phyloP scores from a whole-genome alignment of 1,140 invertebrate genomes.

The Dreissena rostriformis region DNA sequence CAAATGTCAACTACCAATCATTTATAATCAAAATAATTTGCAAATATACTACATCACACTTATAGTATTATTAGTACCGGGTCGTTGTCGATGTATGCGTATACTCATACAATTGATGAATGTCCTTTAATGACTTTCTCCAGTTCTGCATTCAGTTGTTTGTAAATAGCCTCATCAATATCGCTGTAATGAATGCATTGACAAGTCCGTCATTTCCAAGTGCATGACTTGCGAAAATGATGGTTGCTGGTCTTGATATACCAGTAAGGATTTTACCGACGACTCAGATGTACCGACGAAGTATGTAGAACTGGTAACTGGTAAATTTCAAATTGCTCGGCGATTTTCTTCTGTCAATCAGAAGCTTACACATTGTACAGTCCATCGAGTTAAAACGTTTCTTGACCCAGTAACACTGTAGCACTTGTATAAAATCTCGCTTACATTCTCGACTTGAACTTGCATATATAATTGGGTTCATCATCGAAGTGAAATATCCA shows the following conservation, averaged over 20 bases:
- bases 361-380: not conserved
- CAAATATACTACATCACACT: no score
- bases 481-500: constrained; percentile 86
- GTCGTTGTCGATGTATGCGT: no score
- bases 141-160: no score
- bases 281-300: not conserved
- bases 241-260: constrained; percentile 16
- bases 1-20: no score
- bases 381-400: constrained; percentile 56
- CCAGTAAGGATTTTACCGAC: constrained; percentile 28
- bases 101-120: no score
- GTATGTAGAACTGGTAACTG: not conserved
- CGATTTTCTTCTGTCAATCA: not conserved
- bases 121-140: no score
- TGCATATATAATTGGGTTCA: constrained; percentile 99
- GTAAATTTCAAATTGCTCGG: not conserved
- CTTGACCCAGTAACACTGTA: constrained; percentile 57
- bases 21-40: no score
- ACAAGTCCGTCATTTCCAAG: no score
- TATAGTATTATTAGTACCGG: no score
- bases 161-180: no score
- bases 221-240: constrained; percentile 5
- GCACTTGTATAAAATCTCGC: constrained; percentile 83
- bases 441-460: constrained; percentile 98
- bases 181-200: no score